phyloP scores from a whole-genome alignment of 2,888 invertebrate species.

The Tortricodes alternella region DNA sequence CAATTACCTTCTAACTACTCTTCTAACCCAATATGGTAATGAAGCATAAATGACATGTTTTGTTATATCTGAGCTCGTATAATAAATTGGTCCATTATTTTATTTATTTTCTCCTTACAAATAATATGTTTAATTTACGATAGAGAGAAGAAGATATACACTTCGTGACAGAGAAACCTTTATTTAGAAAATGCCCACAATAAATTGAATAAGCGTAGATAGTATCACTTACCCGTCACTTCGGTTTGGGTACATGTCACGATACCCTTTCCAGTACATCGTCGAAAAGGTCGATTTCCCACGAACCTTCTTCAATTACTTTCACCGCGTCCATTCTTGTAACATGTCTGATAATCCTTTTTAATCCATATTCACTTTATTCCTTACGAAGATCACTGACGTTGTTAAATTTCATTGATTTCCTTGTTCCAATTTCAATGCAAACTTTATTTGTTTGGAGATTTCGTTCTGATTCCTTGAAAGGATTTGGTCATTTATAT shows the following conservation, averaged over 20 bases:
- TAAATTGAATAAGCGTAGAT: background rate
- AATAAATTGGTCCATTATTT: background rate
- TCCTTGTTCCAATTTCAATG: no score
- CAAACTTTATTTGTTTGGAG: no score
- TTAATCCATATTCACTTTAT: background rate
- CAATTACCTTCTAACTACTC: no score
- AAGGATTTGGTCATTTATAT: no score
- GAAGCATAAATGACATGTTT: constrained; percentile 9
- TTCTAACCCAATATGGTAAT: no score
- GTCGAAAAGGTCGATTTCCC: constrained; percentile 10
- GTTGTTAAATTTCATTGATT: no score
- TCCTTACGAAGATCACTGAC: no score
- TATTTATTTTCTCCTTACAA: background rate
- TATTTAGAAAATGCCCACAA: no score
- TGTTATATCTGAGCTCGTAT: background rate
- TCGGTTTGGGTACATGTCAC: background rate
- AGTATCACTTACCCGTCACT: background rate
- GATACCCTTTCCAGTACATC: background rate
- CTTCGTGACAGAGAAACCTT: background rate
- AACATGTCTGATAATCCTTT: constrained; percentile 1
- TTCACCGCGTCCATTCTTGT: constrained; percentile 8
- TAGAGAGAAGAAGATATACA: background rate
- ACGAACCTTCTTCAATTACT: constrained; percentile 10
- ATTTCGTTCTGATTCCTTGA: no score
- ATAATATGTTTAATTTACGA: background rate